phyloP scores from a whole-genome alignment of 2,113 vertebrate species.

The Hypomesus transpacificus region DNA sequence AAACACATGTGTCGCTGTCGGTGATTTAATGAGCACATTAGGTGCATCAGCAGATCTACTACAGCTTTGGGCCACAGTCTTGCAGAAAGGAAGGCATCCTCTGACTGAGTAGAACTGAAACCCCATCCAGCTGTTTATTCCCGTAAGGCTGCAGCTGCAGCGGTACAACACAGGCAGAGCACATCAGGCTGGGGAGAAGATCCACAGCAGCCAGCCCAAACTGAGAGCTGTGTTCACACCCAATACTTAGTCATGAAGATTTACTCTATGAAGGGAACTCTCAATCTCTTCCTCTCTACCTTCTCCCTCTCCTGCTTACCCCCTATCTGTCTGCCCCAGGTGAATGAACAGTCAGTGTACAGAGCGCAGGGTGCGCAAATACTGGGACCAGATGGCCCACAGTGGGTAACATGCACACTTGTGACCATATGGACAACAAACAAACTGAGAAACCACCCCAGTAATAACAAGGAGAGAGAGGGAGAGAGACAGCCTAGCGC shows the following conservation, averaged over 20 bases:
- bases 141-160: background rate
- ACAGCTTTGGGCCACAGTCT: constrained; percentile 41
- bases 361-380: background rate
- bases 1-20: constrained; percentile 57
- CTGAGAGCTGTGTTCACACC: too few relatives aligned
- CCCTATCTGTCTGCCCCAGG: background rate
- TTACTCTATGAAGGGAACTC: background rate
- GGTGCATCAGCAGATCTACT: constrained; percentile 51
- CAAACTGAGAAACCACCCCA: constrained; percentile 17
- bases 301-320: background rate
- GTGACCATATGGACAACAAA: constrained; percentile 17
- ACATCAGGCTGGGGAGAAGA: too few relatives aligned
- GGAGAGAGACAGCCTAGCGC: constrained; percentile 39
- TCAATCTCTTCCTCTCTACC: background rate
- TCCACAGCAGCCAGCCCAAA: too few relatives aligned
- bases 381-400: constrained; percentile 5
- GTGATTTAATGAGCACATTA: constrained; percentile 61
- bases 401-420: constrained; percentile 11
- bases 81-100: constrained; percentile 32
- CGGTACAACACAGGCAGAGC: background rate
- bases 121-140: background rate
- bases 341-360: background rate
- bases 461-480: constrained; percentile 29
- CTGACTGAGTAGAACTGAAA: constrained; percentile 12
- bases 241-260: too few relatives aligned